Evolutionary conservation across 1,140 invertebrate genomes (phyloP).

Genomic region (Pseudomyrmex sp.): DNA sequence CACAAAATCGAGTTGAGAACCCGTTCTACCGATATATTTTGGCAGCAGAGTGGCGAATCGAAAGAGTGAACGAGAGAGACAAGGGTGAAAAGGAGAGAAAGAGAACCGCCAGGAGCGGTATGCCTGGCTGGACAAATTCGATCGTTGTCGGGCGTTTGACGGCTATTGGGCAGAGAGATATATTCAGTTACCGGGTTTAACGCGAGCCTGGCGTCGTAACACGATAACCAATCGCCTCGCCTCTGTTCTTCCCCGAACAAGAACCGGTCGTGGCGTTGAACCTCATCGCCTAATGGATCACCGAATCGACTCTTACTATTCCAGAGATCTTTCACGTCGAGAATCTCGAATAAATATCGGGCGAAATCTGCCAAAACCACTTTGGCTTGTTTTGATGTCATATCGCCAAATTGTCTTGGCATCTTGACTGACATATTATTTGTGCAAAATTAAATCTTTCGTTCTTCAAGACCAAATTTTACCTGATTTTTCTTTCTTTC

Average conservation of each 20-base stretch:
- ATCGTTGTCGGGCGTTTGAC: slow-evolving; percentile 81
- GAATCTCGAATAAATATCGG: neutral
- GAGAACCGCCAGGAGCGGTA: slow-evolving; percentile 53
- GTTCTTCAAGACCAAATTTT: too few relatives aligned
- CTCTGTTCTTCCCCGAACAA: slow-evolving; percentile 70
- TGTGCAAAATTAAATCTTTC: neutral
- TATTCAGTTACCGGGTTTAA: slow-evolving; percentile 82
- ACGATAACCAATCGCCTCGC: slow-evolving; percentile 77
- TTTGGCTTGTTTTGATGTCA: too few relatives aligned
- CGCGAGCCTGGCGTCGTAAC: slow-evolving; percentile 79
- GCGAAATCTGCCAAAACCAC: neutral
- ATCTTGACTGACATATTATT: neutral
- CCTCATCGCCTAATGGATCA: slow-evolving; percentile 32
- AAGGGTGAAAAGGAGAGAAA: slow-evolving; percentile 26
- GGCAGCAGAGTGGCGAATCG: slow-evolving; percentile 59
- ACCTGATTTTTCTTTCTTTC: too few relatives aligned
- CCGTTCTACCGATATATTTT: slow-evolving; percentile 69
- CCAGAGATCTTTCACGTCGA: neutral
- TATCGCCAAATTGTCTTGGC: too few relatives aligned
- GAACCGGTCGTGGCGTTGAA: slow-evolving; percentile 49
- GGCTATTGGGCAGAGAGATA: slow-evolving; percentile 79
- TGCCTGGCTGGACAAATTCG: slow-evolving; percentile 78
- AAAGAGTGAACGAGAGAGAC: slow-evolving; percentile 51
- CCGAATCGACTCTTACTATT: neutral
- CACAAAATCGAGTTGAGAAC: slow-evolving; percentile 49